A percentile compares a stretch with the other conserved stretches of the same genome.
These are phyloP conservation scores for Nephrotoma appendiculata DNA, from an alignment of 2,888 invertebrate species.

Conservation along the genomic window DNA sequence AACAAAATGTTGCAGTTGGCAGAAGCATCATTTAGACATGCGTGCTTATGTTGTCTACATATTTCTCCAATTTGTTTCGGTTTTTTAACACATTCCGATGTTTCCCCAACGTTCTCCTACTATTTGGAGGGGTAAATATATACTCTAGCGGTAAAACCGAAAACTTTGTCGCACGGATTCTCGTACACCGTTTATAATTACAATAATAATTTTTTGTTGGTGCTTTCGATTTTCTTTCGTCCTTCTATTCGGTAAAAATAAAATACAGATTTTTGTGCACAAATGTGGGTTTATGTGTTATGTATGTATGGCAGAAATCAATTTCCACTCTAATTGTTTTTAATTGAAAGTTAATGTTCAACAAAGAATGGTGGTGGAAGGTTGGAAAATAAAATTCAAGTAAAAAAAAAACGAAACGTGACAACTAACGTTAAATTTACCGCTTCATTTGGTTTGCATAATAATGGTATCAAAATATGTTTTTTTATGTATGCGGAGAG, in stretches of 20 bases:
- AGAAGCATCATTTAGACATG: neutral
- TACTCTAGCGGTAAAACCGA: neutral
- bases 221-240: neutral
- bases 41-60: neutral
- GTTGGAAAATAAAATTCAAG: neutral
- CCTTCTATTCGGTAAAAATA: neutral
- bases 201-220: too few relatives aligned
- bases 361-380: neutral
- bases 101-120: neutral
- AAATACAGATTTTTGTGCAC: neutral
- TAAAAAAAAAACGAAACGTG: neutral
- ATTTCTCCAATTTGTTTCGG: neutral
- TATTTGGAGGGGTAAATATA: neutral
- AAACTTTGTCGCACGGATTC: neutral
- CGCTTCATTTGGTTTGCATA: neutral
- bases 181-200: neutral
- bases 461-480: neutral
- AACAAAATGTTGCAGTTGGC: neutral
- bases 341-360: neutral
- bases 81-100: neutral
- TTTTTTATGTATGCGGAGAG: neutral
- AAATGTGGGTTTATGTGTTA: neutral
- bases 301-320: neutral
- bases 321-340: neutral
- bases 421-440: neutral